These are phyloP conservation scores for Aspidapion aeneum DNA, from an alignment of 2,888 invertebrate species.

Conservation along the genomic window DNA sequence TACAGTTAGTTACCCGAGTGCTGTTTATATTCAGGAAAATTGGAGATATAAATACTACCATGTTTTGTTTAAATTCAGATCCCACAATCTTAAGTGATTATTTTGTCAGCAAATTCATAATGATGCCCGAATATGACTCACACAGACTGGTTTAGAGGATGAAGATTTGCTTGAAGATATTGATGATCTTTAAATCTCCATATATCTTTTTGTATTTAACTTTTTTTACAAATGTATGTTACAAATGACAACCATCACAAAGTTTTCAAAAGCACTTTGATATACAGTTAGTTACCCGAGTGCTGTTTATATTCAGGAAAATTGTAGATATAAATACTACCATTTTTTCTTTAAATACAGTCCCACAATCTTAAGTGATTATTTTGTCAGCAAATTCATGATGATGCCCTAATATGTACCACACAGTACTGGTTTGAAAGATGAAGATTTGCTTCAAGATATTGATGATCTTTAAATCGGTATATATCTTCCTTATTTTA, in stretches of 20 bases:
- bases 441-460: no score
- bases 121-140: conserved; percentile 53
- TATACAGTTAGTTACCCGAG: no score
- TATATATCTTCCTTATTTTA: no score
- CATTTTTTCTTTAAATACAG: not conserved
- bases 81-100: conserved; percentile 57
- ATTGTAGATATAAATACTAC: not conserved
- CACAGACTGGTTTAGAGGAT: not conserved
- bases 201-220: no score
- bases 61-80: conserved; percentile 57
- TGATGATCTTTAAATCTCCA: not conserved
- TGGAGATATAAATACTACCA: conserved; percentile 67
- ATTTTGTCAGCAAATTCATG: no score
- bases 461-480: no score
- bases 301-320: conserved; percentile 4
- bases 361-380: not conserved
- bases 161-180: conserved; percentile 1
- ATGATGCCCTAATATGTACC: no score
- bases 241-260: no score
- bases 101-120: conserved; percentile 61
- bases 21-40: conserved; percentile 66
- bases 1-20: conserved; percentile 56
- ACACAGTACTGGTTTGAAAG: no score
- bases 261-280: no score
- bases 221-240: no score